Conservation (phyloP, 37 sponge, comb jelly and placozoan species). For the Halichondria panicea region DNA sequence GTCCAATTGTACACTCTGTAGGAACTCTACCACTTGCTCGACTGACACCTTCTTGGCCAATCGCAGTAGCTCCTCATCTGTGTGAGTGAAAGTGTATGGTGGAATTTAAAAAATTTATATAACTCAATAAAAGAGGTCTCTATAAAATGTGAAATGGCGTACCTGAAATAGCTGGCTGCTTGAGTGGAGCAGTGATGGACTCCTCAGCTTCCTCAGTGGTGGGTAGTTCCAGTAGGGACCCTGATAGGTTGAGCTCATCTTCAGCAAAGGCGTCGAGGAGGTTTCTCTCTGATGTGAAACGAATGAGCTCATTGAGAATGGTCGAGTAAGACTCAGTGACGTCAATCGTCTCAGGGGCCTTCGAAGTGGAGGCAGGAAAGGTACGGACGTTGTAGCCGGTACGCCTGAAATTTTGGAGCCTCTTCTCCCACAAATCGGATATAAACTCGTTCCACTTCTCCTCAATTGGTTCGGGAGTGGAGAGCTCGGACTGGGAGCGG, state of each 20-base stretch:
- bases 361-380: not conserved
- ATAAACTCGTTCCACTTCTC: constrained; percentile 45
- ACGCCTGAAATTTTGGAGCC: constrained; percentile 29
- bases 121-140: too few relatives aligned
- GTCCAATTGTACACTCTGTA: constrained; percentile 27
- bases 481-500: constrained; percentile 5
- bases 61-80: constrained; percentile 7
- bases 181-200: too few relatives aligned
- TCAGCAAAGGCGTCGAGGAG: constrained; percentile 10
- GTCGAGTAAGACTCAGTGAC: not conserved
- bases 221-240: not conserved
- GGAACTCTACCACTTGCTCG: constrained; percentile 47
- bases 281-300: constrained; percentile 21
- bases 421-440: constrained; percentile 38
- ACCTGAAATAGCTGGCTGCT: too few relatives aligned
- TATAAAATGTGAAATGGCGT: too few relatives aligned
- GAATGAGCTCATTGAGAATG: constrained; percentile 29
- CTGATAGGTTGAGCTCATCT: too few relatives aligned
- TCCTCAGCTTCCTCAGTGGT: too few relatives aligned
- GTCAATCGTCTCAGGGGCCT: not conserved
- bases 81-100: not conserved
- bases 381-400: constrained; percentile 10
- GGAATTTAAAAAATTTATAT: too few relatives aligned
- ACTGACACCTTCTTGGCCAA: constrained; percentile 29
- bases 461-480: constrained; percentile 28